Evolutionary conservation across 2,888 invertebrate species (phyloP).

Genomic region (Melanchra persicariae): DNA sequence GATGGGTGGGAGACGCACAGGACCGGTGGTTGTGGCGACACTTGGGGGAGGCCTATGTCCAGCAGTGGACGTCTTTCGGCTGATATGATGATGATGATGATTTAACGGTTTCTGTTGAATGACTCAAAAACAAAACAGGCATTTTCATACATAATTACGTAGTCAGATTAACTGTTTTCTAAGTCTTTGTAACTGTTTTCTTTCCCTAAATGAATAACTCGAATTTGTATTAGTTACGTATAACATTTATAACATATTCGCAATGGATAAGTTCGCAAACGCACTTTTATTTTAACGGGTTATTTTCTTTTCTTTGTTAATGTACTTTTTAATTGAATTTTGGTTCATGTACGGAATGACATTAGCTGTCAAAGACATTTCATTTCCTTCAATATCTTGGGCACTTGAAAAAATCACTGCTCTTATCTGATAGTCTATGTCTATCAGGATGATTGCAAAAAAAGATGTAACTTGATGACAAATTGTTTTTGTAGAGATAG

Average conservation of each 20-base stretch:
- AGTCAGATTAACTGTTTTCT: no score
- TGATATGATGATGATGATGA: no score
- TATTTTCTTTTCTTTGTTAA: background rate
- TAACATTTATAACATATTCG: background rate
- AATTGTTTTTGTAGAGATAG: background rate
- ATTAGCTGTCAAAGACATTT: constrained; percentile 11
- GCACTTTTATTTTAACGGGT: background rate
- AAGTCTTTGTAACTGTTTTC: no score
- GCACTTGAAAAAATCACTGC: constrained; percentile 14
- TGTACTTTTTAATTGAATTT: constrained; percentile 3
- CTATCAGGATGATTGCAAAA: background rate
- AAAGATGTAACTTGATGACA: constrained; percentile 5
- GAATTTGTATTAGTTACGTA: background rate
- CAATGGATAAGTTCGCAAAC: background rate
- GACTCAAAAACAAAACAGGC: no score
- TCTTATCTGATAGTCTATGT: background rate
- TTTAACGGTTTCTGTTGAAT: no score
- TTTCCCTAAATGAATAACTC: no score
- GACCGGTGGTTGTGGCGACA: no score
- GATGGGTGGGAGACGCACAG: no score
- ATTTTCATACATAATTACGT: no score
- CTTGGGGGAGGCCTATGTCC: no score
- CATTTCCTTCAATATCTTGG: background rate
- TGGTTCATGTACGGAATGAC: background rate
- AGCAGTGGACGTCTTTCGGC: no score